Evolutionary conservation across 2,797 vertebrate species (phyloP), one percentile per base, ranked within the genome.

Genomic region (Leucoraja ocellata): DNA sequence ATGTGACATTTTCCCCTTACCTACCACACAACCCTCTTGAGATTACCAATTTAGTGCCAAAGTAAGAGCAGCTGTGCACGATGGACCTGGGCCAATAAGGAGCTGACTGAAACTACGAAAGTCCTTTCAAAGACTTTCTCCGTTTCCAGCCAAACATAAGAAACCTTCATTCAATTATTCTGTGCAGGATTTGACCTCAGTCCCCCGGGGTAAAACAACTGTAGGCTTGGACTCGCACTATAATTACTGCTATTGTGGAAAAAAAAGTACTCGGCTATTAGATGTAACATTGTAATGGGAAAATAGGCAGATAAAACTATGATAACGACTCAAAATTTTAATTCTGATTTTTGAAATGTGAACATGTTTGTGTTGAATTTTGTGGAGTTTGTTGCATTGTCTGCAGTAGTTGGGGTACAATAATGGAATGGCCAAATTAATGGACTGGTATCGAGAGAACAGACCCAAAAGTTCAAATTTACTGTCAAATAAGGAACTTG

Each of bases 11-110:
- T 88, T 88, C 21, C n/a, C 61, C 63, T 88, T 36, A 88, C 84
- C 84, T 32, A 88, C 84, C 58, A 84, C 61, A 36, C 61, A 88
- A 68, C n/a, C 84, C 61, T 68, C 14, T 32, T 88, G 61, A 88
- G 84, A 88, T 88, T 68, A 36, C 61, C 84, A 88, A 68, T 88
- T 88, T 68, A 68, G 61, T 88, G n/a, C 61, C 84, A 88, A 88
- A 88, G 61, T 68, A 65, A 32, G 63, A 32, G 16, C 84, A 88
- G 84, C 84, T 88, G 84, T 68, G n/a, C n/a, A 21, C 0, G n/a
- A 3, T 68, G n/a, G 84, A 36, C 16, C 61, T 88, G 61, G n/a
- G 61, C 84, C 84, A 88, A 36, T 18, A 65, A 88, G 63, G 63
- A 88, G 36, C 61, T 36, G 63, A 68, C 65, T 88, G 61, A 68